Conservation (phyloP, 1,140 invertebrate genomes). For the Drosophila kepulauana region DNA sequence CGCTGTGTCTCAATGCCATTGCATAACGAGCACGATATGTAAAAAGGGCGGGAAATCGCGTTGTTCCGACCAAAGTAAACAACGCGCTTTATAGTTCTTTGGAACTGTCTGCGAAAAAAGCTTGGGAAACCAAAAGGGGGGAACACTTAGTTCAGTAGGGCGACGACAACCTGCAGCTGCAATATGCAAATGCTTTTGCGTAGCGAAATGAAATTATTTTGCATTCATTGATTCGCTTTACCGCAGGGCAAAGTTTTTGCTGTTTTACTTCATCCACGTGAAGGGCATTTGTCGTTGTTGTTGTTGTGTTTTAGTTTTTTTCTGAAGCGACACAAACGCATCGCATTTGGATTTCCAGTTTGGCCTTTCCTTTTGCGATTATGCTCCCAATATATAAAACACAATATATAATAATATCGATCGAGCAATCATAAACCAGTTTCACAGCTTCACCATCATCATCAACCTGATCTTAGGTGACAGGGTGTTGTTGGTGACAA, state of each 20-base stretch:
- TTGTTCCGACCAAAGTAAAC: slow-evolving; percentile 61
- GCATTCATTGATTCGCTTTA: slow-evolving; percentile 69
- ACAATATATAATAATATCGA: slow-evolving; percentile 19
- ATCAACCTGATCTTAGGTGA: slow-evolving; percentile 10
- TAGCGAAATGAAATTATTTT: slow-evolving; percentile 69
- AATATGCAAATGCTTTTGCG: slow-evolving; percentile 75
- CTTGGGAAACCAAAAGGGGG: background rate
- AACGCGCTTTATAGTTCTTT: slow-evolving; percentile 65
- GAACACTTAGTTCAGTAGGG: background rate
- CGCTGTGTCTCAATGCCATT: slow-evolving; percentile 63
- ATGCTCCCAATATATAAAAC: slow-evolving; percentile 39
- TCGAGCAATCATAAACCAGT: slow-evolving; percentile 51
- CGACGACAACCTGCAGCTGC: slow-evolving; percentile 59
- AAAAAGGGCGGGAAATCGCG: slow-evolving; percentile 73
- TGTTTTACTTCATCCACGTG: slow-evolving; percentile 3
- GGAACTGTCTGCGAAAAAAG: slow-evolving; percentile 30
- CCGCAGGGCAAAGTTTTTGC: slow-evolving; percentile 63
- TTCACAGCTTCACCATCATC: slow-evolving; percentile 44
- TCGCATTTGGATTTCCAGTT: slow-evolving; percentile 46
- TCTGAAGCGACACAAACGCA: slow-evolving; percentile 37
- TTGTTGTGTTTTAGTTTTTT: background rate
- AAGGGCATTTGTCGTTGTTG: slow-evolving; percentile 6
- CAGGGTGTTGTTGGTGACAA: slow-evolving; percentile 23
- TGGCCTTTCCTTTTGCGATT: slow-evolving; percentile 21
- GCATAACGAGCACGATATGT: slow-evolving; percentile 70